These are phyloP conservation scores for Dicrostonyx torquatus DNA, from an alignment of 2,797 vertebrate species.

Conservation along the genomic window DNA sequence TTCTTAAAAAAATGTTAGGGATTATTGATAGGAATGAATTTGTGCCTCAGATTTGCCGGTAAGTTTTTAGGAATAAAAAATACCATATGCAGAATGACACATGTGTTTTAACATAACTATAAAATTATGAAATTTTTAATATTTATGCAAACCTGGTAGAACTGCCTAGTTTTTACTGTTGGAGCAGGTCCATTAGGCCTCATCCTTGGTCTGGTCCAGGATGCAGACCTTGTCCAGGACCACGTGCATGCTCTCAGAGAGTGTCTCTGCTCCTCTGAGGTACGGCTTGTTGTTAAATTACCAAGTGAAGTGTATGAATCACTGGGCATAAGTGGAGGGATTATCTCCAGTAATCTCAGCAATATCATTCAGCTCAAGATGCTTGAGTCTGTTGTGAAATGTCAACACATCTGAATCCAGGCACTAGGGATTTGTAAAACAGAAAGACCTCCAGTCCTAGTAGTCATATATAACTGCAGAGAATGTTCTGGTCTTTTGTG, in stretches of 20 bases:
- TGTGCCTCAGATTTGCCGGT: slow-evolving; percentile 33
- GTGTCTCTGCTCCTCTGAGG: slow-evolving; percentile 51
- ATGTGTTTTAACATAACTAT: neutral
- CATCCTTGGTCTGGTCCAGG: neutral
- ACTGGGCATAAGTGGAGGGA: slow-evolving; percentile 62
- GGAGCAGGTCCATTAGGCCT: neutral
- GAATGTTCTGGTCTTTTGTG: slow-evolving; percentile 51
- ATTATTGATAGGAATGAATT: slow-evolving; percentile 36
- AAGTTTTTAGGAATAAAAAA: slow-evolving; percentile 32
- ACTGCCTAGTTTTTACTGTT: neutral
- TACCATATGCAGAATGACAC: neutral
- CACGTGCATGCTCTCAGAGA: neutral
- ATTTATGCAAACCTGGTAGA: slow-evolving; percentile 31
- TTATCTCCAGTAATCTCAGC: slow-evolving; percentile 65
- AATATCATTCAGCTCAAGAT: slow-evolving; percentile 70
- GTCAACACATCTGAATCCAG: slow-evolving; percentile 73
- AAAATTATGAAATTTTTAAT: slow-evolving; percentile 38
- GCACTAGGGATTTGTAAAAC: slow-evolving; percentile 69
- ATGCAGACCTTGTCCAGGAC: neutral
- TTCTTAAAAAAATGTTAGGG: slow-evolving; percentile 25
- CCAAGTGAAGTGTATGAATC: slow-evolving; percentile 59
- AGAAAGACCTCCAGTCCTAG: slow-evolving; percentile 54
- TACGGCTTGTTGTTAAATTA: slow-evolving; percentile 59
- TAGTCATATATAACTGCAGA: slow-evolving; percentile 63
- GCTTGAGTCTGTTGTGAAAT: slow-evolving; percentile 72